Evolutionary conservation across 2,113 vertebrate species (phyloP).

Genomic region (Ciconia maguari): DNA sequence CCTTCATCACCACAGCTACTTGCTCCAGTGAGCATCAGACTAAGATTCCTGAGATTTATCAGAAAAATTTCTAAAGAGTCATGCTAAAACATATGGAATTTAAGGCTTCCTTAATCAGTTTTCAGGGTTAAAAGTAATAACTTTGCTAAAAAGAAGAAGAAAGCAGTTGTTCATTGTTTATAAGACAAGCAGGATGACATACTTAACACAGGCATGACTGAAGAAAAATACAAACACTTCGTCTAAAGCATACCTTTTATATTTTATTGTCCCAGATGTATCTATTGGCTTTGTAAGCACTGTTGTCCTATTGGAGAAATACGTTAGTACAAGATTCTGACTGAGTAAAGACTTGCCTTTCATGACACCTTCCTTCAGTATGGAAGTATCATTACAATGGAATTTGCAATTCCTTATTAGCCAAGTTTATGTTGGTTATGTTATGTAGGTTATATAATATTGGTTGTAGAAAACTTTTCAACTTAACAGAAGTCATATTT

Average conservation of each 20-base stretch:
- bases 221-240: not conserved
- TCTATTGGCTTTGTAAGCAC: not conserved
- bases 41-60: not conserved
- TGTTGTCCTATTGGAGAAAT: not conserved
- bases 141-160: not conserved
- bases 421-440: not conserved
- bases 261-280: not conserved
- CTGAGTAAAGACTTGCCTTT: not conserved
- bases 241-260: not conserved
- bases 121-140: not conserved
- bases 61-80: not conserved
- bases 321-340: not conserved
- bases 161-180: not conserved
- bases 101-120: not conserved
- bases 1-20: not conserved
- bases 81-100: not conserved
- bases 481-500: not conserved
- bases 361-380: not conserved
- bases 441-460: not conserved
- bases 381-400: not conserved
- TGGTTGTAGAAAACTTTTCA: not conserved
- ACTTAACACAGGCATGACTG: not conserved
- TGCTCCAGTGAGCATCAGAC: not conserved
- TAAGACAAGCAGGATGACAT: not conserved
- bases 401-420: not conserved